phyloP scores from a whole-genome alignment of 2,888 invertebrate genomes.

The Drosophila greeni region DNA sequence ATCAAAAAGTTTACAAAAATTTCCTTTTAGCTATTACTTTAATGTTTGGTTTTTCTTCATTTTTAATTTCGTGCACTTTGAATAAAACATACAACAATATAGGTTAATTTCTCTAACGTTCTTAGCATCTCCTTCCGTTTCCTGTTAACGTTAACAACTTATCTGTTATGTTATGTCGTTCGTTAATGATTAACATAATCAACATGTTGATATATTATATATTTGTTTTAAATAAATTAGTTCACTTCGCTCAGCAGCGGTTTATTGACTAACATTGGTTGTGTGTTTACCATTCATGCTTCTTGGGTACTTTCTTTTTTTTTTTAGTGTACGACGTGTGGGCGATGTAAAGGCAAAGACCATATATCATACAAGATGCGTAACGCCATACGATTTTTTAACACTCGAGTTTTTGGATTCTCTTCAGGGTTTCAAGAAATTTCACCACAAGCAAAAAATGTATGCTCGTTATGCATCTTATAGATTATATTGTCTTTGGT shows the following conservation, averaged over 20 bases:
- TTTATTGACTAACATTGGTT: slow-evolving; percentile 44
- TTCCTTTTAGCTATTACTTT: slow-evolving; percentile 61
- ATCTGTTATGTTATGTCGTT: slow-evolving; percentile 43
- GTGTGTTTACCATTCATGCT: slow-evolving; percentile 15
- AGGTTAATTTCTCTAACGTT: slow-evolving; percentile 38
- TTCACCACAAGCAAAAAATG: neutral
- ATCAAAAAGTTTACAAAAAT: slow-evolving; percentile 75
- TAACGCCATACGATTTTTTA: neutral
- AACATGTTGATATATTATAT: slow-evolving; percentile 57
- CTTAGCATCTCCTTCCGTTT: slow-evolving; percentile 10
- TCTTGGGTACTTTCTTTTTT: slow-evolving; percentile 13
- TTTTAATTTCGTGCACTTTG: slow-evolving; percentile 60
- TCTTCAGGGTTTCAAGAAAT: no score
- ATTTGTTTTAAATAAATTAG: slow-evolving; percentile 35
- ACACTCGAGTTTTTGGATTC: neutral
- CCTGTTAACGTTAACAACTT: slow-evolving; percentile 49
- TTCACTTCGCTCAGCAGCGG: slow-evolving; percentile 32
- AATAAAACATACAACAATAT: slow-evolving; percentile 72
- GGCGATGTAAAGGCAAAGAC: slow-evolving; percentile 72
- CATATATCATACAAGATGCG: neutral
- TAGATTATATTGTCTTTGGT: slow-evolving; percentile 1
- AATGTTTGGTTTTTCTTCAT: slow-evolving; percentile 34
- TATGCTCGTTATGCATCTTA: neutral
- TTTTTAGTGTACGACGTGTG: slow-evolving; percentile 69
- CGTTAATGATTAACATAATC: slow-evolving; percentile 60